These are phyloP conservation scores for Acronicta aceris DNA, from an alignment of 2,888 invertebrate species.

Conservation along the genomic window DNA sequence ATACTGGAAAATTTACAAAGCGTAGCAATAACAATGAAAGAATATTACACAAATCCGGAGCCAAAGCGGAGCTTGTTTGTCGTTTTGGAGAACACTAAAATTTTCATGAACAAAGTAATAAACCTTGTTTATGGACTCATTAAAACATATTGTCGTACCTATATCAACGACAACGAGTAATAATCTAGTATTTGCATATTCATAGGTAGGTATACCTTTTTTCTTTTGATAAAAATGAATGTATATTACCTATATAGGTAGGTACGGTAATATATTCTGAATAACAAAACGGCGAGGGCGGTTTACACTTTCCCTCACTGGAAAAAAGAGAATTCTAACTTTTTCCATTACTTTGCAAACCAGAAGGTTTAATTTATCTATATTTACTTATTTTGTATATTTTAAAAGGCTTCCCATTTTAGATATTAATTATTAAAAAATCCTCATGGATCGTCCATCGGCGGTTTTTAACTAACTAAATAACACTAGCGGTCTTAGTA, in stretches of 20 bases:
- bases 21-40: slow-evolving; percentile 60
- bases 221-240: slow-evolving; percentile 30
- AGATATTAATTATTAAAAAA: too few species aligned
- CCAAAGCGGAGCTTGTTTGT: slow-evolving; percentile 61
- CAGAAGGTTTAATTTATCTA: background rate
- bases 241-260: slow-evolving; percentile 4
- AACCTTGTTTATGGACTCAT: slow-evolving; percentile 70
- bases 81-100: slow-evolving; percentile 68
- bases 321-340: slow-evolving; percentile 20
- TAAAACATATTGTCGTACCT: slow-evolving; percentile 68
- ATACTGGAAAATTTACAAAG: slow-evolving; percentile 51
- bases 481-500: too few species aligned
- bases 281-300: slow-evolving; percentile 5
- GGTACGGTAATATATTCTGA: slow-evolving; percentile 13
- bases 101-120: slow-evolving; percentile 69
- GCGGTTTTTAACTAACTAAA: too few species aligned
- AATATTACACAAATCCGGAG: slow-evolving; percentile 58
- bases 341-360: slow-evolving; percentile 9
- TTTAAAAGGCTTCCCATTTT: too few species aligned
- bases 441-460: too few species aligned
- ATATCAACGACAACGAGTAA: slow-evolving; percentile 64
- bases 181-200: slow-evolving; percentile 61
- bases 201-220: slow-evolving; percentile 37
- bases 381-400: too few species aligned
- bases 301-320: background rate